Base-by-base conservation (phyloP, 2,797 vertebrate genomes). In the Cyprinodon diabolis region DNA sequence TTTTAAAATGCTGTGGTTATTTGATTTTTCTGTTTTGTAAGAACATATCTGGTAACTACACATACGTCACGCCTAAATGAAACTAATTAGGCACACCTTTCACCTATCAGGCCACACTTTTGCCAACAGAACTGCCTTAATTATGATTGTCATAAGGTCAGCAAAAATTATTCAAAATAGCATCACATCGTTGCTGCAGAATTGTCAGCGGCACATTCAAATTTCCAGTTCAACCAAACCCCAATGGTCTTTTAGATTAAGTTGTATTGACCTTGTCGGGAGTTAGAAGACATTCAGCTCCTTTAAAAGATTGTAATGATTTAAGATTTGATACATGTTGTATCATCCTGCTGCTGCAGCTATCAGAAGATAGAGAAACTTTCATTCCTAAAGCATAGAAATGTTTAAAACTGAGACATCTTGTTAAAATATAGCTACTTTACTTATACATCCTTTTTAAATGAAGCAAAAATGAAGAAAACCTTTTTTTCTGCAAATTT, bases 341-440 rank as follows among this genome's bases (percentile, higher is more conserved):
- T 7, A 1, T 78, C 69, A 75, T 82, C 69, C 74, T 84, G 67
- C 82, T 90, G 79, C 85, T 83, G 84, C 83, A 4, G 35, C 79
- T 77, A 84, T 85, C 76, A 86, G 79, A 85, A 77, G 79, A 80
- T 58, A 21, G 0, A 15, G 30, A 56, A 13, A 19, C 15, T 62
- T 43, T 54, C 10, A 23, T 55, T 23, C n/a, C 54, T 55, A 23
- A 10, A 55, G n/a, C 1, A 12, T 21, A 23, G 23, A 55, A 19
- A 11, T 8, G 9, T 55, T 55, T 8, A 55, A n/a, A n/a, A 23
- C 4, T 23, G 2, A 55, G 23, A 55, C 7, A 55, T 55, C 4
- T 55, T 54, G 52, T n/a, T 17, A n/a, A 12, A 55, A n/a, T 55
- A 55, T 55, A 11, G 23, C n/a, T 2, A 3, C 17, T 15, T 51